Evolutionary conservation across 2,888 invertebrate genomes (phyloP).

Genomic region (Ceramica pisi): DNA sequence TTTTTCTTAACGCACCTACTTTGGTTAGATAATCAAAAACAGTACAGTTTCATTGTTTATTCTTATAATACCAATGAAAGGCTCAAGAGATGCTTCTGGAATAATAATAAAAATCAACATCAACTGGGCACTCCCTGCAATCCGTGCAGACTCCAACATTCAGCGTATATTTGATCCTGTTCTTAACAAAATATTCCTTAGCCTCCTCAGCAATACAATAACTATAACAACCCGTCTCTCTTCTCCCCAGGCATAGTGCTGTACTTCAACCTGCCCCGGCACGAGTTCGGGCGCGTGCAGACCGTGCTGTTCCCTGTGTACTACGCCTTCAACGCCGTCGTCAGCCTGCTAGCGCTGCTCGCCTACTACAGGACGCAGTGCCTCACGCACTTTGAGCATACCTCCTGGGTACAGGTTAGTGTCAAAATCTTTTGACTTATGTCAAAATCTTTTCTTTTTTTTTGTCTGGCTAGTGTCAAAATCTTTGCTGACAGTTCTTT

Average conservation of each 20-base stretch:
- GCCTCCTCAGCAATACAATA: not conserved
- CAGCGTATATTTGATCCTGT: too few species aligned
- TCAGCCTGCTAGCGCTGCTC: constrained; percentile 94
- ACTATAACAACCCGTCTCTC: constrained; percentile 61
- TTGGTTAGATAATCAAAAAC: not conserved
- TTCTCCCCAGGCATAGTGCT: constrained; percentile 93
- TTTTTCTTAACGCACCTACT: not conserved
- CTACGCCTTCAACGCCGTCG: constrained; percentile 94
- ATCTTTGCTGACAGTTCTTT: too few species aligned
- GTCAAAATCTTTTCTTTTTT: too few species aligned
- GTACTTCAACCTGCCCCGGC: constrained; percentile 96
- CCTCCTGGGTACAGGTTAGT: constrained; percentile 87
- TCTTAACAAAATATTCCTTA: too few species aligned
- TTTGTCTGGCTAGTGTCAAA: too few species aligned
- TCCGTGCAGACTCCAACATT: too few species aligned
- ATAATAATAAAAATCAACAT: too few species aligned
- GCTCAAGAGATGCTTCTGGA: too few species aligned
- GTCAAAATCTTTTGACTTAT: not conserved
- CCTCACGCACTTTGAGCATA: constrained; percentile 82
- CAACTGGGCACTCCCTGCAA: too few species aligned
- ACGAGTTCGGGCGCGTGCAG: constrained; percentile 97
- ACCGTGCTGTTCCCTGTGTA: constrained; percentile 96
- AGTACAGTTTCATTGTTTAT: not conserved
- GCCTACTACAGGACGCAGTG: constrained; percentile 93
- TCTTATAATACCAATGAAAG: too few species aligned